phyloP scores from a whole-genome alignment of 2,888 invertebrate genomes.

The Macropis europaea region DNA sequence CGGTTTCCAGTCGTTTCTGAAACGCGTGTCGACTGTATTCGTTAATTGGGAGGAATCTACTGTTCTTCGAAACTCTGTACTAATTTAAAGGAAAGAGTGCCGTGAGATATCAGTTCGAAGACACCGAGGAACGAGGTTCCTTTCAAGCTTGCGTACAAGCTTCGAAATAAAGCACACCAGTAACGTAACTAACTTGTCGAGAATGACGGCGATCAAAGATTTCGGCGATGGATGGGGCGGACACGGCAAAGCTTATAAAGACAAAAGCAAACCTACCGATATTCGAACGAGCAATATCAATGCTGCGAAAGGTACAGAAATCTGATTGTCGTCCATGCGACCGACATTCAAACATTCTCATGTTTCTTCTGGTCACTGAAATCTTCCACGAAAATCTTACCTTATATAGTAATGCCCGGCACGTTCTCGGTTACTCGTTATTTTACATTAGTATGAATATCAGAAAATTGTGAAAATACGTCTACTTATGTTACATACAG shows the following conservation, averaged over 20 bases:
- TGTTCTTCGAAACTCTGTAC: background rate
- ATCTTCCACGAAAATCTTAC: slow-evolving; percentile 41
- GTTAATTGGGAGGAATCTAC: background rate
- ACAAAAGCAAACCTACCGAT: slow-evolving; percentile 96
- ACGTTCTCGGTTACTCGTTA: background rate
- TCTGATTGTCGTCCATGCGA: too few species aligned
- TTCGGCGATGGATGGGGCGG: slow-evolving; percentile 79
- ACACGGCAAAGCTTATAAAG: slow-evolving; percentile 87
- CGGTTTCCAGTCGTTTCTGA: slow-evolving; percentile 29
- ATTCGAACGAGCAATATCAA: slow-evolving; percentile 97
- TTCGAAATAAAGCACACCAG: background rate
- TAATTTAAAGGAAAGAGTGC: slow-evolving; percentile 2
- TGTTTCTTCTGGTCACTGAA: too few species aligned
- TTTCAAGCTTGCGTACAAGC: slow-evolving; percentile 15
- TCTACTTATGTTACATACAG: too few species aligned
- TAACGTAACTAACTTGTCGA: slow-evolving; percentile 54
- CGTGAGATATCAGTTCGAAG: background rate
- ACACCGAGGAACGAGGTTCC: slow-evolving; percentile 21
- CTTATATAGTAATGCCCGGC: slow-evolving; percentile 62
- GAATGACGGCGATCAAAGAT: slow-evolving; percentile 80
- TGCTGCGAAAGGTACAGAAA: slow-evolving; percentile 95
- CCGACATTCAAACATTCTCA: background rate
- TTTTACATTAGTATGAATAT: background rate
- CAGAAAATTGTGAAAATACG: background rate
- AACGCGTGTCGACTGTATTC: background rate